phyloP scores from a whole-genome alignment of 37 sponge, comb jelly and placozoan species.

The Petrosia ficiformis region DNA sequence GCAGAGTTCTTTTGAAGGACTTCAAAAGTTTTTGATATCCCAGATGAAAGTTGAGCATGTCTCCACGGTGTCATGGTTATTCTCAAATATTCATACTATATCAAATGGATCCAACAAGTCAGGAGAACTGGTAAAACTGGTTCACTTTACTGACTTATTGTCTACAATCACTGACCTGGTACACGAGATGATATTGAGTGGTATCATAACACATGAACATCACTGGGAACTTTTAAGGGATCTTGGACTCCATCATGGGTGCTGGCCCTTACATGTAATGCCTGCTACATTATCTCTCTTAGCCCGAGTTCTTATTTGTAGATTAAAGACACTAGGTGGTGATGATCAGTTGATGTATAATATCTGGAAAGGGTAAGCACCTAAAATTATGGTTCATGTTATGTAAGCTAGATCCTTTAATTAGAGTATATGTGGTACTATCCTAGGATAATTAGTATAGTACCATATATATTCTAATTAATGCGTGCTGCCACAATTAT shows the following conservation, averaged over 20 bases:
- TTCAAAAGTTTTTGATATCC: background rate
- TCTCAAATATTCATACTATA: constrained; percentile 18
- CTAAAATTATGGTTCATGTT: background rate
- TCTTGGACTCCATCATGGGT: constrained; percentile 52
- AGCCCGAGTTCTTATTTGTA: constrained; percentile 56
- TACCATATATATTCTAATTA: too few relatives aligned
- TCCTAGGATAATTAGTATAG: too few relatives aligned
- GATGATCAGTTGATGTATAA: constrained; percentile 59
- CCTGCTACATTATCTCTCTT: constrained; percentile 47
- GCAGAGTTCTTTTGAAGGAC: background rate
- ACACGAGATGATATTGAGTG: too few relatives aligned
- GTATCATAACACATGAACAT: constrained; percentile 1
- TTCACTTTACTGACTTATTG: background rate
- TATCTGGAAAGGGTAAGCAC: constrained; percentile 75
- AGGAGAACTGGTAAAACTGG: background rate
- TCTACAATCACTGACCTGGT: background rate
- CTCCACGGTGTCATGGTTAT: constrained; percentile 44
- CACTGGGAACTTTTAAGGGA: constrained; percentile 59
- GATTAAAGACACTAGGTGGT: constrained; percentile 6
- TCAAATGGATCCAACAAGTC: background rate
- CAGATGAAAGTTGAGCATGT: constrained; percentile 32
- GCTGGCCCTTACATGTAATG: constrained; percentile 63
- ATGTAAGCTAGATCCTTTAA: too few relatives aligned
- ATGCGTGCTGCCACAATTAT: too few relatives aligned
- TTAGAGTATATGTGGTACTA: too few relatives aligned